A percentile compares a stretch with the other conserved stretches of the same genome.
Evolutionary conservation across 2,888 invertebrate genomes (phyloP).

Genomic region (Eupithecia pulchellata): DNA sequence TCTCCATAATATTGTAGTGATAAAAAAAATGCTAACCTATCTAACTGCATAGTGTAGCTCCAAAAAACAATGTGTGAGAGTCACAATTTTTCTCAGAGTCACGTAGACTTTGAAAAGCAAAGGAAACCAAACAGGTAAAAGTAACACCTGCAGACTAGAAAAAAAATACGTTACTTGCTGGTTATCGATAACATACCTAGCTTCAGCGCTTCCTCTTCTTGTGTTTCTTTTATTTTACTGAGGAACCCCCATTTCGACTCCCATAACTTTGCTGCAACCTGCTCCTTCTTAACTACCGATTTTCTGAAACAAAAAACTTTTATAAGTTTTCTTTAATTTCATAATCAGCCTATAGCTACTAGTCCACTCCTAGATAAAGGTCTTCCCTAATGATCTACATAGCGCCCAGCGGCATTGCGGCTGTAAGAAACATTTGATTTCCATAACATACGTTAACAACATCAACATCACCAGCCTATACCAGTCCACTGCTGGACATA

Average conservation of each 20-base stretch:
- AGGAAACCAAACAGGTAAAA: background rate
- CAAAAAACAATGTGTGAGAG: background rate
- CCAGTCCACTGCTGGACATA: too few relatives aligned
- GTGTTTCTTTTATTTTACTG: conserved; percentile 64
- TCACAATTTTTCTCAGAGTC: too few relatives aligned
- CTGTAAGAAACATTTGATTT: too few relatives aligned
- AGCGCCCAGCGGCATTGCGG: too few relatives aligned
- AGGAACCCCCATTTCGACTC: conserved; percentile 75
- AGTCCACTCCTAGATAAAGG: too few relatives aligned
- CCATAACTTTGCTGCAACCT: conserved; percentile 71
- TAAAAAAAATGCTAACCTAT: too few relatives aligned
- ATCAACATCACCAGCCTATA: too few relatives aligned
- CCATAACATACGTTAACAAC: too few relatives aligned
- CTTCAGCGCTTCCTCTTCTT: conserved; percentile 75
- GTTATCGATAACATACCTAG: conserved; percentile 54
- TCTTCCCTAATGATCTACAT: too few relatives aligned
- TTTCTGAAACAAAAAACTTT: conserved; percentile 50
- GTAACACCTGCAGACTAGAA: background rate
- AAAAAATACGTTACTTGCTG: background rate
- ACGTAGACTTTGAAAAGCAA: background rate
- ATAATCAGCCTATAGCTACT: too few relatives aligned
- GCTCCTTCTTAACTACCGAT: conserved; percentile 67
- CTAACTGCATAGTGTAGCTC: too few relatives aligned
- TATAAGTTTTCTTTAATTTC: background rate
- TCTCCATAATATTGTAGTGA: too few relatives aligned